These are phyloP conservation scores for Homarus gammarus DNA, from an alignment of 2,888 invertebrate genomes.

Conservation along the genomic window DNA sequence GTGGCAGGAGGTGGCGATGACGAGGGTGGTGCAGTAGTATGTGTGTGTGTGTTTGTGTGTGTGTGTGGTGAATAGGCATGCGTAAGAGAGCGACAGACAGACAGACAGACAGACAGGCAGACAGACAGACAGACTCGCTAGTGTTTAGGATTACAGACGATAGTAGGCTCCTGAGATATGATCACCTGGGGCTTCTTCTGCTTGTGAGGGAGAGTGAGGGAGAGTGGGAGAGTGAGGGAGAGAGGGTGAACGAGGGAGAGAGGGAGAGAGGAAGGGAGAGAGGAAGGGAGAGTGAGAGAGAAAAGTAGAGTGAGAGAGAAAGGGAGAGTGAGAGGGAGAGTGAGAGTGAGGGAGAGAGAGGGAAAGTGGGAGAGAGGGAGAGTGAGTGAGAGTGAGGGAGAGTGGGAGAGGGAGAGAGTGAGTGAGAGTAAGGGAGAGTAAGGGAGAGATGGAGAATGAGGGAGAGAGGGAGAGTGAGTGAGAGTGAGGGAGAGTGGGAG, in stretches of 20 bases:
- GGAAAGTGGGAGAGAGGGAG: slow-evolving; percentile 30
- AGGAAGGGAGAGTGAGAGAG: slow-evolving; percentile 29
- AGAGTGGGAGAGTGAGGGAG: slow-evolving; percentile 4
- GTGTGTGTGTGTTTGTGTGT: too few species aligned
- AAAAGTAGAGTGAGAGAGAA: slow-evolving; percentile 25
- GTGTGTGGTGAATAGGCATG: neutral
- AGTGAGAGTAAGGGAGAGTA: slow-evolving; percentile 1
- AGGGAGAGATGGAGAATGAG: neutral
- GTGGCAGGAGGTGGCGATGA: too few species aligned
- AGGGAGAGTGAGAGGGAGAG: neutral
- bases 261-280: slow-evolving; percentile 23
- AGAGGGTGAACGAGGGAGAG: slow-evolving; percentile 5
- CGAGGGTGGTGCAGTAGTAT: too few species aligned
- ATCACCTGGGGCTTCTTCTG: too few species aligned
- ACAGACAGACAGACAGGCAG: neutral
- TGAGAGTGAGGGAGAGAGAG: neutral
- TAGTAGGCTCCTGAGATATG: neutral
- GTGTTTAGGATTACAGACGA: too few species aligned
- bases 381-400: slow-evolving; percentile 47
- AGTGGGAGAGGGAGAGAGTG: slow-evolving; percentile 47
- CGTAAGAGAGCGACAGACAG: neutral
- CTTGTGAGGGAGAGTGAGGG: neutral
- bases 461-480: neutral
- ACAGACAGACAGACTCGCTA: too few species aligned
- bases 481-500: slow-evolving; percentile 26